Base-by-base conservation (phyloP, 2,888 invertebrate species). In the Pediacus dermestoides region DNA sequence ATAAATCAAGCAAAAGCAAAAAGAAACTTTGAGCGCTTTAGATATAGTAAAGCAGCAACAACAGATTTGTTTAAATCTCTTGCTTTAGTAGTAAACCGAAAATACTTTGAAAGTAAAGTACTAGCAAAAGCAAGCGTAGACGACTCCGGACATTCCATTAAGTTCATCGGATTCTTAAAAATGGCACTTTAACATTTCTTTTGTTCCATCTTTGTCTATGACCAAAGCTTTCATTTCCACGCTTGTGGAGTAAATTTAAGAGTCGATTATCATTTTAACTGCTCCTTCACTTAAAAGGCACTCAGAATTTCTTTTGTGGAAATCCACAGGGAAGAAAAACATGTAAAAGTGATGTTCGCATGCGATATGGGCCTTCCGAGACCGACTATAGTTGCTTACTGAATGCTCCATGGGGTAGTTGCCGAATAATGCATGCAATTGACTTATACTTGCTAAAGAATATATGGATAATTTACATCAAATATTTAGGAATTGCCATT, bases 201-300 rank as follows among this genome's bases (percentile, higher is more conserved):
- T 42, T 53, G 41, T 48, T 46, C 48, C 47, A 37, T 53, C 50
- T 37, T 42, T 40, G 39, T 52, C 45, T 38, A 28, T 33, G 41
- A 30, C 37, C 35, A n/a, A n/a, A 42, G 44, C 50, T 52, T 48
- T 55, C 50, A 48, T 51, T 50, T 49, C 48, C 51, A 52, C 10
- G 23, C 51, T 48, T 46, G 49, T 49, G 46, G 46, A 46, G 50
- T 46, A 57, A 55, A 53, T 58, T 60, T 55, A 53, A 57, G 54
- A 57, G 60, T 55, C 62, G 63, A 66, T 66, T 64, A 66, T 66
- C 64, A 66, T 64, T 66, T 66, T 64, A 63, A 65, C 63, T 63
- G 61, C 58, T 53, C 58, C 56, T 57, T 58, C 57, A 58, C 62
- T 65, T 63, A 63, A 62, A 63, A 62, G 59, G 58, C 60, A 62